These are phyloP conservation scores for Lithobates sylvaticus DNA, from an alignment of 2,797 vertebrate genomes.

Conservation along the genomic window DNA sequence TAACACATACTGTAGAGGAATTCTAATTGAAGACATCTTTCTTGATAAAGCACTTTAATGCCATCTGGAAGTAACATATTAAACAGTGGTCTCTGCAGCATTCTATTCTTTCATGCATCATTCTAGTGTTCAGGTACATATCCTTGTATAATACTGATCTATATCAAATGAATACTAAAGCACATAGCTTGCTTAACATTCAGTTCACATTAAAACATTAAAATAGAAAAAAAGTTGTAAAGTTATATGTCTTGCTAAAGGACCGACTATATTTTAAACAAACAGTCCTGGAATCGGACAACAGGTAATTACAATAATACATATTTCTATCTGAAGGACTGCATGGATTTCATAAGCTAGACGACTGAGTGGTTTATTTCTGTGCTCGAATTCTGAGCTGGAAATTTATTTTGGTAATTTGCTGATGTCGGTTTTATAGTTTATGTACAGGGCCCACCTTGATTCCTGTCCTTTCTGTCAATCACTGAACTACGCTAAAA, in stretches of 20 bases:
- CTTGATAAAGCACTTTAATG: neutral
- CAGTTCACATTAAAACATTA: neutral
- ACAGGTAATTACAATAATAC: conserved; percentile 59
- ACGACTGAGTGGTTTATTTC: conserved; percentile 58
- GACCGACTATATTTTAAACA: conserved; percentile 46
- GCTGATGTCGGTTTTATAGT: conserved; percentile 57
- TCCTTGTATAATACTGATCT: neutral
- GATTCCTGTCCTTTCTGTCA: conserved; percentile 62
- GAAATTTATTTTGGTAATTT: conserved; percentile 61
- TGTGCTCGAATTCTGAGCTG: conserved; percentile 46
- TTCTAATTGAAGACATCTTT: neutral
- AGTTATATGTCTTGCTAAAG: conserved; percentile 24
- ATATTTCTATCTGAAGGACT: conserved; percentile 59
- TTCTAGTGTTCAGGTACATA: neutral
- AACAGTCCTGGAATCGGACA: conserved; percentile 43
- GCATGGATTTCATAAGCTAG: conserved; percentile 42
- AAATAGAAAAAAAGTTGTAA: neutral
- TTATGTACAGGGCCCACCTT: conserved; percentile 60
- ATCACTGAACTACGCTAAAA: conserved; percentile 37
- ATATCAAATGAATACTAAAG: neutral
- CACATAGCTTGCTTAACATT: neutral
- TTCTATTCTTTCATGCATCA: neutral
- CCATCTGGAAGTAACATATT: neutral
- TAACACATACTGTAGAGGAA: neutral
- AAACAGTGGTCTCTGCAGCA: neutral